Percentiles rank a stretch among this genome's conserved stretches.
phyloP scores from a whole-genome alignment of 2,797 vertebrate genomes.

The Hozukius guyotensis region DNA sequence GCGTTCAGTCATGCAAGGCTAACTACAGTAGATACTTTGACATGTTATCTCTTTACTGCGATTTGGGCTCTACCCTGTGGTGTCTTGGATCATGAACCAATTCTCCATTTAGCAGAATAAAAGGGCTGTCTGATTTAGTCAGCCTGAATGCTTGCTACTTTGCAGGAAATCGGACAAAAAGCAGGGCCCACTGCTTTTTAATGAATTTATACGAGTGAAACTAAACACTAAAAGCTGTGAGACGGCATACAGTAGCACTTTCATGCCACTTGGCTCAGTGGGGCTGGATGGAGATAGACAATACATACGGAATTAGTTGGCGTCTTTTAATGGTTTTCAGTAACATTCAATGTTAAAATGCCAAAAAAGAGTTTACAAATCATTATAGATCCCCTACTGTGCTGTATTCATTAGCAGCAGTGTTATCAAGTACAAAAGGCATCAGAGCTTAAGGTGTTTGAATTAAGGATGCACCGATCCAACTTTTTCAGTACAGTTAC shows the following conservation, averaged over 20 bases:
- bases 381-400: neutral
- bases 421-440: neutral
- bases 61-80: constrained; percentile 27
- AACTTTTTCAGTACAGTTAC: too few species aligned
- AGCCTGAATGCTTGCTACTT: constrained; percentile 26
- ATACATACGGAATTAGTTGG: neutral
- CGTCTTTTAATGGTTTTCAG: neutral
- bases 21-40: constrained; percentile 45
- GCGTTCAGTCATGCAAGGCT: constrained; percentile 16
- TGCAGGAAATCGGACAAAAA: constrained; percentile 27
- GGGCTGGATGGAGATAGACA: neutral
- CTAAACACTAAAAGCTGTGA: constrained; percentile 32
- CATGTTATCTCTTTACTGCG: constrained; percentile 27
- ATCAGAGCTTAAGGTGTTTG: neutral
- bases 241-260: neutral
- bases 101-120: constrained; percentile 43
- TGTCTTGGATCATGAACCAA: constrained; percentile 37
- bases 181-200: neutral
- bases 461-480: neutral
- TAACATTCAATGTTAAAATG: neutral
- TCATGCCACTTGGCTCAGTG: constrained; percentile 6
- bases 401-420: neutral
- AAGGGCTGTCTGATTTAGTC: constrained; percentile 35
- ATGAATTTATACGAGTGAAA: constrained; percentile 22
- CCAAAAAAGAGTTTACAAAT: neutral